phyloP scores from a whole-genome alignment of 2,797 vertebrate genomes.

The Capromys pilorides region DNA sequence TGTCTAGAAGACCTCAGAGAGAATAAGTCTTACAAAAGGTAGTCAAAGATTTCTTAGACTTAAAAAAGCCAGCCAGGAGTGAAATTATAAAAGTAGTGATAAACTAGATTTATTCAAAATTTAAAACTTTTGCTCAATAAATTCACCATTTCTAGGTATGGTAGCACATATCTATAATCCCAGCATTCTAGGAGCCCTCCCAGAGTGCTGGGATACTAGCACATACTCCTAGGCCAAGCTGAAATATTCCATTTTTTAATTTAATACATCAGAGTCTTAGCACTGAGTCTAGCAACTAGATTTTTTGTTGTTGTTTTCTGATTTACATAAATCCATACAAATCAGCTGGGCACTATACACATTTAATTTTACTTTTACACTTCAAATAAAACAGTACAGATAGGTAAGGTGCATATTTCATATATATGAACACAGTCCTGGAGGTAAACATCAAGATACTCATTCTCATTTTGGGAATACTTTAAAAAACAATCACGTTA shows the following conservation, averaged over 20 bases:
- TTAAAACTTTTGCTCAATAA: background rate
- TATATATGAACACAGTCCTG: conserved; percentile 74
- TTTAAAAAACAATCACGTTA: conserved; percentile 72
- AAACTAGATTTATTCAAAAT: conserved; percentile 12
- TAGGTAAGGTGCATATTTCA: conserved; percentile 81
- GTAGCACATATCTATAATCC: background rate
- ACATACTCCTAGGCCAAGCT: background rate
- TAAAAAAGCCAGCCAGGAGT: background rate
- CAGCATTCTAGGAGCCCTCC: background rate
- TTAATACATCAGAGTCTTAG: conserved; percentile 52
- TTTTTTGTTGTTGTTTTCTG: conserved; percentile 69
- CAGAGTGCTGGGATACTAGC: background rate
- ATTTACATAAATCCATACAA: conserved; percentile 77
- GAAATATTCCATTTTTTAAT: conserved; percentile 56
- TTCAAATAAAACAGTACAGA: conserved; percentile 84
- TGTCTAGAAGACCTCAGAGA: background rate
- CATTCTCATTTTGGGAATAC: conserved; percentile 76
- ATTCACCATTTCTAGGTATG: background rate
- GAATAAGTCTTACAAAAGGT: background rate
- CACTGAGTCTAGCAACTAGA: conserved; percentile 42
- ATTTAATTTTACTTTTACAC: conserved; percentile 87
- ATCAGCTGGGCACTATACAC: conserved; percentile 83
- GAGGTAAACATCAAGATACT: conserved; percentile 76
- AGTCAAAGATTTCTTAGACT: background rate
- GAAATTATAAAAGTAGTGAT: background rate